These are phyloP conservation scores for Baronia brevicornis DNA, from an alignment of 2,888 invertebrate species.

Conservation along the genomic window DNA sequence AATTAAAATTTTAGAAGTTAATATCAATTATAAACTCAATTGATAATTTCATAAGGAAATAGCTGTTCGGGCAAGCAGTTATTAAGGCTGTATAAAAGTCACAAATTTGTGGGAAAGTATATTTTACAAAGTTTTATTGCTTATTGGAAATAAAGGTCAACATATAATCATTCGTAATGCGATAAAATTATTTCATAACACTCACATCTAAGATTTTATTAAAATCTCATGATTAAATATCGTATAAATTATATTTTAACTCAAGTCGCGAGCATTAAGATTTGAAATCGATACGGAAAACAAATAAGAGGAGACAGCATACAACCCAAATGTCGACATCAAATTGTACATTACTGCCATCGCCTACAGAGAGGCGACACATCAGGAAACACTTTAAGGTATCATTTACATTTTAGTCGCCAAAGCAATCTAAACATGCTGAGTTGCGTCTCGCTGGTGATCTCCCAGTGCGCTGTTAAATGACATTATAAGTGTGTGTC, in stretches of 20 bases:
- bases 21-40: too few species aligned
- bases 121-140: conserved; percentile 40
- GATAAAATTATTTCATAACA: conserved; percentile 41
- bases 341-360: conserved; percentile 34
- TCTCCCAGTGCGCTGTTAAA: conserved; percentile 10
- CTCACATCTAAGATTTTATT: conserved; percentile 41
- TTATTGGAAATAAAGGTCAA: conserved; percentile 34
- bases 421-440: conserved; percentile 23
- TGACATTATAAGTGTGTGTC: conserved; percentile 11
- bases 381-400: conserved; percentile 44
- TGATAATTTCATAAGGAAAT: conserved; percentile 3
- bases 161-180: conserved; percentile 37
- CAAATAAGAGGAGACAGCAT: conserved; percentile 34
- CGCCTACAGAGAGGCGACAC: conserved; percentile 52
- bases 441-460: conserved; percentile 7
- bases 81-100: conserved; percentile 33
- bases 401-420: conserved; percentile 41
- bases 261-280: conserved; percentile 32
- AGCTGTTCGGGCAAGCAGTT: conserved; percentile 10
- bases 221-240: conserved; percentile 47
- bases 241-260: conserved; percentile 47
- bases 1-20: too few species aligned
- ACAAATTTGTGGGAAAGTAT: conserved; percentile 44
- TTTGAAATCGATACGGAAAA: conserved; percentile 40
- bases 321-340: conserved; percentile 25